Base-by-base conservation (phyloP, 2,113 vertebrate genomes). In the Pandion haliaetus region DNA sequence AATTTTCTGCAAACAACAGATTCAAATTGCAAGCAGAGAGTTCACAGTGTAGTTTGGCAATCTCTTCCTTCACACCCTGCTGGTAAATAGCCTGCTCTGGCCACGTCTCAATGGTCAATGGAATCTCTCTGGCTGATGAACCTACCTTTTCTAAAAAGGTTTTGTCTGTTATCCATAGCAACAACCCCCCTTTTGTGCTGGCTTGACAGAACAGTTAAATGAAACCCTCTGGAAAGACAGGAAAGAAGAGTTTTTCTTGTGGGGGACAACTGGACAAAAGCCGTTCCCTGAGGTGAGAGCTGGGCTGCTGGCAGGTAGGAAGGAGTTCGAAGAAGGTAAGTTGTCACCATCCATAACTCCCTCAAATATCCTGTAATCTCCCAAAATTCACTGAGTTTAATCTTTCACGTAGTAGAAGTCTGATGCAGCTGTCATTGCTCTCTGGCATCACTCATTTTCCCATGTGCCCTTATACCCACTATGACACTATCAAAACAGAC, bases 361-460 rank as follows among this genome's bases (percentile, higher is more conserved):
- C 12, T 10, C 7, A 29, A 78, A 78, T 31, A 63, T 5, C 21
- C 47, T 5, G 2, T 54, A 14, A 71, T 38, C 34, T 71, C 23
- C 4, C 76, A 52, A 88, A 58, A 16, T n/a, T 21, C 34, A 12
- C 20, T 26, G 49, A 8, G 16, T 55, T 54, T 50, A 34, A 34
- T 28, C 14, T 36, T 67, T 36, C 61, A 32, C 3, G 8, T 5
- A 12, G 25, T 0, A 0, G 19, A 18, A 76, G 24, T 31, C 28
- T 42, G 19, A 72, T 25, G 29, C 52, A 80, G 42, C n/a, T 74
- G 8, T 28, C 26, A 5, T 4, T 69, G 62, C 11, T 55, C n/a
- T 71, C n/a, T 77, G 49, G 12, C 59, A 42, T 32, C 23, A 12
- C 19, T 77, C 36, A 23, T 57, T 59, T 83, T 38, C 25, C 44